Percentiles rank a stretch among this genome's conserved stretches.
These are phyloP conservation scores for Paralichthys olivaceus DNA, from an alignment of 2,113 vertebrate species.

Conservation along the genomic window DNA sequence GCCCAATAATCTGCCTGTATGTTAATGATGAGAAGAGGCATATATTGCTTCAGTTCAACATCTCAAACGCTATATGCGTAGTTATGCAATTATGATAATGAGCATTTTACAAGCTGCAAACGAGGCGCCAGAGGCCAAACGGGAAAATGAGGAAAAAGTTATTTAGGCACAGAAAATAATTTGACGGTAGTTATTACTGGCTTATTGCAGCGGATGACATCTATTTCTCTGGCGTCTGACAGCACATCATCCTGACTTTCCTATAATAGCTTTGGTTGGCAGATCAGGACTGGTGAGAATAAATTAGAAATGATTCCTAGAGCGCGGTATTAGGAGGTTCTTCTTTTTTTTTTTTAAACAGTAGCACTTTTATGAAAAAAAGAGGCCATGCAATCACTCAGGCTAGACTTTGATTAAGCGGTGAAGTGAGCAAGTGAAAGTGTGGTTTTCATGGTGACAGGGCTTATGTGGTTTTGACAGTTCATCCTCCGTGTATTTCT, in stretches of 20 bases:
- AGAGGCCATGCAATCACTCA: slow-evolving; percentile 57
- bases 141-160: slow-evolving; percentile 62
- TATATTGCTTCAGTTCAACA: slow-evolving; percentile 48
- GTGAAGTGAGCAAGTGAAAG: slow-evolving; percentile 59
- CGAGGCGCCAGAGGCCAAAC: slow-evolving; percentile 48
- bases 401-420: slow-evolving; percentile 71
- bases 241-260: slow-evolving; percentile 70
- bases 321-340: slow-evolving; percentile 60
- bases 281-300: slow-evolving; percentile 67
- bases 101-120: slow-evolving; percentile 64
- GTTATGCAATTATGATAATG: slow-evolving; percentile 68
- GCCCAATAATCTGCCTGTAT: slow-evolving; percentile 39
- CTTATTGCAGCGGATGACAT: slow-evolving; percentile 70
- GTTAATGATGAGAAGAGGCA: slow-evolving; percentile 46
- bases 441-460: slow-evolving; percentile 61
- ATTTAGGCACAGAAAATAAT: slow-evolving; percentile 67
- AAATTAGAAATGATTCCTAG: slow-evolving; percentile 73
- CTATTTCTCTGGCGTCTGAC: slow-evolving; percentile 69
- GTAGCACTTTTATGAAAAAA: slow-evolving; percentile 60
- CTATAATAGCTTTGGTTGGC: slow-evolving; percentile 70
- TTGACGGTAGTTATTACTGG: slow-evolving; percentile 71
- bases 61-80: slow-evolving; percentile 39
- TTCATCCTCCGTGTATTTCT: slow-evolving; percentile 36
- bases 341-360: slow-evolving; percentile 9
- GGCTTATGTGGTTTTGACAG: slow-evolving; percentile 65